These are phyloP conservation scores for Pristiophorus japonicus DNA, from an alignment of 2,113 vertebrate genomes.

Conservation along the genomic window DNA sequence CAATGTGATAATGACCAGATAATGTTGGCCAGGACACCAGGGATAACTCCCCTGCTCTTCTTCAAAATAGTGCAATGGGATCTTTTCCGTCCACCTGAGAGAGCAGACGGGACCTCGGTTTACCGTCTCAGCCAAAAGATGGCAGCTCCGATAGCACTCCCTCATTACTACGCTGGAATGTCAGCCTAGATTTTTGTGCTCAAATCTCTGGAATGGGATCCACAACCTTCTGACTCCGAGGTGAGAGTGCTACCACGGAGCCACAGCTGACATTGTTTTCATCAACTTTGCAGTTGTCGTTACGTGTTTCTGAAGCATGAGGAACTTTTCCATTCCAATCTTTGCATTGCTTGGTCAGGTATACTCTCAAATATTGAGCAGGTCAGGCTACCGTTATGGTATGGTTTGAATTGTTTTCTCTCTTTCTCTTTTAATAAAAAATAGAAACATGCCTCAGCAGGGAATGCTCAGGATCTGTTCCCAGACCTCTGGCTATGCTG, in stretches of 20 bases:
- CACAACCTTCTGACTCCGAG: not conserved
- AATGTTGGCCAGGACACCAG: not conserved
- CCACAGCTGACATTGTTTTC: not conserved
- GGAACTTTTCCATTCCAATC: not conserved
- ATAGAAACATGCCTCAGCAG: not conserved
- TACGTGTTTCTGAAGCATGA: not conserved
- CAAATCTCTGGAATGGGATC: not conserved
- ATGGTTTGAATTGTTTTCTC: not conserved
- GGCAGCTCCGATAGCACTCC: not conserved
- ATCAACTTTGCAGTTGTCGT: not conserved
- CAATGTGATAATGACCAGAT: not conserved
- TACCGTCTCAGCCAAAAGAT: not conserved
- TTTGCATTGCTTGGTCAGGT: not conserved
- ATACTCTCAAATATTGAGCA: not conserved
- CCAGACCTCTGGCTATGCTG: not conserved
- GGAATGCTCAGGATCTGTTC: not conserved
- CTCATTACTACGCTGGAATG: not conserved
- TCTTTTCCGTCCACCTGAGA: not conserved
- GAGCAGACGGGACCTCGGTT: not conserved
- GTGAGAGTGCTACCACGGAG: not conserved
- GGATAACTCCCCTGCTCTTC: not conserved
- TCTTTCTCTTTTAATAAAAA: not conserved
- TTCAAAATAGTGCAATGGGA: not conserved
- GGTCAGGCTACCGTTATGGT: not conserved
- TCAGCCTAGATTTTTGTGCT: not conserved